A percentile compares a stretch with the other conserved stretches of the same genome.
Conservation (phyloP, 1,140 invertebrate genomes). For the Neuroterus valhalla region DNA sequence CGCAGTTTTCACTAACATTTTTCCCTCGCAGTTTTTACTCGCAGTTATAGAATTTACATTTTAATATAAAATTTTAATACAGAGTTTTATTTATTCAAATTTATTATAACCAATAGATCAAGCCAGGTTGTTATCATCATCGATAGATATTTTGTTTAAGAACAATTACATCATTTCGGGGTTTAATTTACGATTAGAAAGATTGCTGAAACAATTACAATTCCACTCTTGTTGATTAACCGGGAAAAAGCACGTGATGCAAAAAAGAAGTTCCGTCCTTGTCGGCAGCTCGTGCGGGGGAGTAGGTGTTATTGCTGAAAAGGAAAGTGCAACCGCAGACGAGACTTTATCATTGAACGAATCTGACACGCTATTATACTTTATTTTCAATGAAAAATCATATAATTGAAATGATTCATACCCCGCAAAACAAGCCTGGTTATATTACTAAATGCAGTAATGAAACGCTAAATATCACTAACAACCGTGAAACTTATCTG, state of each 20-base stretch:
- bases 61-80: too few species aligned
- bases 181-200: neutral
- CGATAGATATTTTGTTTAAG: neutral
- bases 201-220: constrained; percentile 1
- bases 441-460: too few species aligned
- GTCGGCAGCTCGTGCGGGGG: constrained; percentile 19
- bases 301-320: constrained; percentile 22
- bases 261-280: constrained; percentile 21
- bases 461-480: too few species aligned
- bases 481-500: too few species aligned
- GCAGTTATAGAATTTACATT: too few species aligned
- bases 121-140: too few species aligned
- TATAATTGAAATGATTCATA: too few species aligned
- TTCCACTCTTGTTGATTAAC: neutral
- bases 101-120: too few species aligned
- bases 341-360: constrained; percentile 21
- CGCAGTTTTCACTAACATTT: too few species aligned
- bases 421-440: too few species aligned
- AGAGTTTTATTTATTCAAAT: too few species aligned
- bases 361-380: constrained; percentile 27
- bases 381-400: constrained; percentile 11
- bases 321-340: constrained; percentile 26
- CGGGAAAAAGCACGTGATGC: constrained; percentile 22
- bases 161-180: neutral
- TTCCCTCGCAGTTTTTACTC: too few species aligned